Evolutionary conservation across 2,113 vertebrate species (phyloP), one percentile per base, ranked within the genome.

Genomic region (Macroglossus sobrinus): DNA sequence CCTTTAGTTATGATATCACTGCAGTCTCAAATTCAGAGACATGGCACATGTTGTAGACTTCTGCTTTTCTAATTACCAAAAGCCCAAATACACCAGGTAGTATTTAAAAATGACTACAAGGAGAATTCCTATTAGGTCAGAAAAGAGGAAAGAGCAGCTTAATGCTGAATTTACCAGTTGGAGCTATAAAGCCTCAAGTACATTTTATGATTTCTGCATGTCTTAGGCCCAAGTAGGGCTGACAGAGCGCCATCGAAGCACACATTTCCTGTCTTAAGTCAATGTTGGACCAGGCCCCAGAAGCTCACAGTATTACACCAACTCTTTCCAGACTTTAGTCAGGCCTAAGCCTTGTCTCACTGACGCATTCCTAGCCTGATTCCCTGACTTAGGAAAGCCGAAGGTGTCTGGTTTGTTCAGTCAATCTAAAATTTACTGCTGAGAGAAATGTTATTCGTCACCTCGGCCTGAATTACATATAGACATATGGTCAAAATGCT

Each of bases 201-300:
- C 0, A 35, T 91, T 97, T 93, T 92, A 64, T 88, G 96, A 95
- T 78, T 94, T 95, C 88, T 97, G 87, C 78, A 93, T 11, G 24
- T 95, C 89, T 88, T 45, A 68, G 92, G 74, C 96, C 94, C 96
- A 91, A 85, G 35, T 86, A 82, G 85, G 88, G 95, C 94, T 92
- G 92, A 97, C 92, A 10, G 75, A 87, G 72, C 13, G 43, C 91
- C 92, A 85, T 59, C 43, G 3, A 38, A 84, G 94, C 50, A 79
- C 85, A 96, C 91, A 85, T 94, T 97, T 97, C 95, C 97, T 97
- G 97, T 92, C 95, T 91, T 95, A 87, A 96, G 97, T 93, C 93
- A 93, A 18, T 0, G 0, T 28, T 95, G 92, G 96, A 79, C 55
- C 66, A 2, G 30, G 57, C 80, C 96, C 94, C 89, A 97, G 76